Evolutionary conservation across 2,888 invertebrate species (phyloP).

Genomic region (Punctoribates punctum): DNA sequence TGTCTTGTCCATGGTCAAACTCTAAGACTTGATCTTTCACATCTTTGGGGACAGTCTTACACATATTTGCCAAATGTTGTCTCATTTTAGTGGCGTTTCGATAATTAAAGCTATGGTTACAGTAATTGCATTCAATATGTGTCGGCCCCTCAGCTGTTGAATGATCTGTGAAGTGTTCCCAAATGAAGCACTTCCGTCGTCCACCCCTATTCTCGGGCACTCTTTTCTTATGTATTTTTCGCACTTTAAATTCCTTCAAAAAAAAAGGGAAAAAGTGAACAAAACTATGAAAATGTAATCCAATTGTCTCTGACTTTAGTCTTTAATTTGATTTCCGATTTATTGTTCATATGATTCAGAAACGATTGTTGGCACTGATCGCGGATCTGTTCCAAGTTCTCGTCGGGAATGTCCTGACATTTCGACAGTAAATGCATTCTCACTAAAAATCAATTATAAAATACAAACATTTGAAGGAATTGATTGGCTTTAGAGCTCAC

Average conservation of each 20-base stretch:
- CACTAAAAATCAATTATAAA: neutral
- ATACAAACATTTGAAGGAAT: neutral
- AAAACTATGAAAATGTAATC: too few relatives aligned
- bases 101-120: neutral
- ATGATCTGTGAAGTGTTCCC: neutral
- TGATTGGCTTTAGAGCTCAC: neutral
- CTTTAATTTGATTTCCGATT: too few relatives aligned
- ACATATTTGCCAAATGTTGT: neutral
- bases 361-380: too few relatives aligned
- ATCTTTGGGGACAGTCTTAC: neutral
- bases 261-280: too few relatives aligned
- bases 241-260: neutral
- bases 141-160: neutral
- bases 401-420: conserved; percentile 30
- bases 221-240: neutral
- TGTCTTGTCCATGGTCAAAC: too few relatives aligned
- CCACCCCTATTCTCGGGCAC: neutral
- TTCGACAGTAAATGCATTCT: conserved; percentile 33
- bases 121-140: neutral
- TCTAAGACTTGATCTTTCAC: neutral
- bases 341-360: too few relatives aligned
- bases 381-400: too few relatives aligned
- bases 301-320: too few relatives aligned
- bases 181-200: neutral
- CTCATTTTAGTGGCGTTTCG: conserved; percentile 14